These are phyloP conservation scores for Tetragonula carbonaria DNA, from an alignment of 2,888 invertebrate genomes.

Conservation along the genomic window DNA sequence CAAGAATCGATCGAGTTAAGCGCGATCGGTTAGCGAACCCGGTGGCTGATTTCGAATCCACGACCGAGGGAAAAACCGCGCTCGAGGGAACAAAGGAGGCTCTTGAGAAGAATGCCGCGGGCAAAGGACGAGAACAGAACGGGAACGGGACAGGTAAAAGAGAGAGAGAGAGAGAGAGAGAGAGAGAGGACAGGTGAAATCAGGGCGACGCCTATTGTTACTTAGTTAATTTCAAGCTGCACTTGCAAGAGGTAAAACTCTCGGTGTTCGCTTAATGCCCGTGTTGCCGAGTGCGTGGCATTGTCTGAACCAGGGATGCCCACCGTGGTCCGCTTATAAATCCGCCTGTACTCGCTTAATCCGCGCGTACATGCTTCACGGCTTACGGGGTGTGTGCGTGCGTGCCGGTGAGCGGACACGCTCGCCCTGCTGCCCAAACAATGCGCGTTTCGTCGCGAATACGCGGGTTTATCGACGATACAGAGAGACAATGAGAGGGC, in stretches of 20 bases:
- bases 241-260: constrained; percentile 62
- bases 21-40: constrained; percentile 1
- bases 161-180: background rate
- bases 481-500: constrained; percentile 56
- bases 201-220: constrained; percentile 68
- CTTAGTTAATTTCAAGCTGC: constrained; percentile 73
- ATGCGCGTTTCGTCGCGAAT: constrained; percentile 64
- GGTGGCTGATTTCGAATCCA: constrained; percentile 35
- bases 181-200: constrained; percentile 32
- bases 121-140: background rate
- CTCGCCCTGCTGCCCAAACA: constrained; percentile 57
- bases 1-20: background rate
- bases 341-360: constrained; percentile 68
- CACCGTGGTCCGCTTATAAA: constrained; percentile 68
- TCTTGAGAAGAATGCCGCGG: constrained; percentile 19
- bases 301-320: constrained; percentile 65
- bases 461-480: constrained; percentile 70
- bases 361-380: constrained; percentile 43
- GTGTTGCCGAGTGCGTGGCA: constrained; percentile 46
- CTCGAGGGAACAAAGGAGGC: constrained; percentile 25
- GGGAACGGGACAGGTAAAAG: background rate
- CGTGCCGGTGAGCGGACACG: constrained; percentile 34
- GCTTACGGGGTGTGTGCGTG: constrained; percentile 21
- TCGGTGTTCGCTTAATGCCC: constrained; percentile 62
- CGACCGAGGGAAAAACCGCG: constrained; percentile 35